Evolutionary conservation across 2,888 invertebrate species (phyloP).

Genomic region (Dryocosmus kuriphilus): DNA sequence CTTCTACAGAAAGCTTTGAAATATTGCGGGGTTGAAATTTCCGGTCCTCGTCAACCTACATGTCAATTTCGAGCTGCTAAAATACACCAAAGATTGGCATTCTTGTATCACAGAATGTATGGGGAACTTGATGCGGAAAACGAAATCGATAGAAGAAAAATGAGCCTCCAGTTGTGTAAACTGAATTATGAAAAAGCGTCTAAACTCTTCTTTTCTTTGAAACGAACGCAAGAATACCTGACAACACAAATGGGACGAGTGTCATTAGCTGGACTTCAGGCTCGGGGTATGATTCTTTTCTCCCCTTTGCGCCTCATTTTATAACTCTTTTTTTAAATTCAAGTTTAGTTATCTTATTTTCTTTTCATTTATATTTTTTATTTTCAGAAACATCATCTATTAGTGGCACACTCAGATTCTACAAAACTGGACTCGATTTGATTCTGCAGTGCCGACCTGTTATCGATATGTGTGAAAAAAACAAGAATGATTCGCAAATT

Average conservation of each 20-base stretch:
- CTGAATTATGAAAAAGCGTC: constrained; percentile 86
- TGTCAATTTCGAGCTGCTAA: constrained; percentile 92
- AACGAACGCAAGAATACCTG: constrained; percentile 84
- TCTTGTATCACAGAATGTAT: constrained; percentile 87
- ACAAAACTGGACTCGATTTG: constrained; percentile 80
- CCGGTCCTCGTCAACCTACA: constrained; percentile 85
- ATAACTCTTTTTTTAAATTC: background rate
- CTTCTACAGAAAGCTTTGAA: constrained; percentile 88
- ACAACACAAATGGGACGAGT: constrained; percentile 87
- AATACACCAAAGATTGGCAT: constrained; percentile 89
- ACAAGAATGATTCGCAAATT: constrained; percentile 60
- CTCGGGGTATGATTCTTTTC: constrained; percentile 78
- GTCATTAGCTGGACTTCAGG: constrained; percentile 84
- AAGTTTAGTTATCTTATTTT: background rate
- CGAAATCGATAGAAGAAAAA: constrained; percentile 82
- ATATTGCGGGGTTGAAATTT: constrained; percentile 85
- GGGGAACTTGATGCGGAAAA: constrained; percentile 79
- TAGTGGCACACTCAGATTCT: constrained; percentile 79
- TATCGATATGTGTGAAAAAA: constrained; percentile 78
- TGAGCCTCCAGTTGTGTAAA: constrained; percentile 82
- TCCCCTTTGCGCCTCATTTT: background rate
- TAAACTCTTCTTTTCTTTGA: constrained; percentile 82
- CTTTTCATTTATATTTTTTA: background rate
- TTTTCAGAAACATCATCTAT: constrained; percentile 66
- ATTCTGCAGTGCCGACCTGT: constrained; percentile 80